Evolutionary conservation across 2,888 invertebrate genomes (phyloP).

Genomic region (Cataglyphis rosenhaueri): DNA sequence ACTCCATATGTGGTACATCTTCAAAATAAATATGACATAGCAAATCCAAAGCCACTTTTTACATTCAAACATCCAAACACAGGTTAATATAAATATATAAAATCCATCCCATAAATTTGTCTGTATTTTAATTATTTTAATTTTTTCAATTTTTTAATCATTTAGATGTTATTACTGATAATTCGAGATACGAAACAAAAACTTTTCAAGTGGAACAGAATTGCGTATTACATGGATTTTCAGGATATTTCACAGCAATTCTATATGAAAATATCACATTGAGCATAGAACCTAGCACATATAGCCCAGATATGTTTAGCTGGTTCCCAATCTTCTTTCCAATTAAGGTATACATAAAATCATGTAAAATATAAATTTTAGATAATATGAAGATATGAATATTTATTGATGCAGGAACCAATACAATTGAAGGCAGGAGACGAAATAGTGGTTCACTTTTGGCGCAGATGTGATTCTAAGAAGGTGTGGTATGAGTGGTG

Average conservation of each 20-base stretch:
- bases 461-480: constrained; percentile 92
- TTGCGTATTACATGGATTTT: constrained; percentile 96
- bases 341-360: constrained; percentile 88
- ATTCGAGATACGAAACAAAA: constrained; percentile 90
- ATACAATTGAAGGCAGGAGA: constrained; percentile 90
- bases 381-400: background rate
- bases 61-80: constrained; percentile 96
- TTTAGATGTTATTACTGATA: constrained; percentile 87
- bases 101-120: background rate
- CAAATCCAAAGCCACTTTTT: constrained; percentile 91
- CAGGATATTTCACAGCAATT: constrained; percentile 97
- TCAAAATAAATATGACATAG: constrained; percentile 93
- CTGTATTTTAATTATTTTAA: background rate
- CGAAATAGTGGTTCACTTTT: constrained; percentile 92
- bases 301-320: constrained; percentile 97
- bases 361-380: background rate
- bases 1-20: constrained; percentile 97
- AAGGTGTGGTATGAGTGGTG: constrained; percentile 99
- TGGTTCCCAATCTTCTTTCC: constrained; percentile 99
- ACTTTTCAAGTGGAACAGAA: constrained; percentile 91
- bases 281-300: constrained; percentile 96
- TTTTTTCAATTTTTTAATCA: constrained; percentile 14
- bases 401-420: constrained; percentile 88
- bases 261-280: constrained; percentile 94
- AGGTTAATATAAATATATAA: constrained; percentile 83